Percentiles rank a stretch among this genome's conserved stretches.
phyloP scores from a whole-genome alignment of 1,140 invertebrate species.

The Tribolium castaneum region DNA sequence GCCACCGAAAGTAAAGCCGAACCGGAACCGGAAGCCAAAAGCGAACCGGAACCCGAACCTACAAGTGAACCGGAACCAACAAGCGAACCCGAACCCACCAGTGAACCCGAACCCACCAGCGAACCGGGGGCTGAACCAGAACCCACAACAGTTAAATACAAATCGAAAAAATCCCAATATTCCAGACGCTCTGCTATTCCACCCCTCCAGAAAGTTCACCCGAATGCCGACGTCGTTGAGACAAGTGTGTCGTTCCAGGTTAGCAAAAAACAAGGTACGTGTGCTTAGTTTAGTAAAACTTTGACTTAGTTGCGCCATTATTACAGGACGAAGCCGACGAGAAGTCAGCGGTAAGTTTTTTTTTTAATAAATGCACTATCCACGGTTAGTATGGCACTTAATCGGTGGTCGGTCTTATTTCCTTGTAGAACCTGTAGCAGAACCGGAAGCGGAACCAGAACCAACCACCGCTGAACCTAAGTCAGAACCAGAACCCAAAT shows the following conservation, averaged over 20 bases:
- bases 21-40: constrained; percentile 59
- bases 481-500: constrained; percentile 61
- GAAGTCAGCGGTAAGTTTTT: constrained; percentile 20
- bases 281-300: constrained; percentile 10
- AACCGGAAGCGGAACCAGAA: constrained; percentile 46
- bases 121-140: constrained; percentile 45
- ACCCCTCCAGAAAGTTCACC: constrained; percentile 41
- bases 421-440: constrained; percentile 62
- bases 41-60: constrained; percentile 62
- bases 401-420: constrained; percentile 68
- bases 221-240: constrained; percentile 66
- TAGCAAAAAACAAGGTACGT: constrained; percentile 68
- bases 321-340: constrained; percentile 25
- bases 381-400: constrained; percentile 19
- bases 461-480: constrained; percentile 59
- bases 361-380: not conserved
- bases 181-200: constrained; percentile 63
- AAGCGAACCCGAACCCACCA: constrained; percentile 60
- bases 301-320: not conserved
- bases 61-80: constrained; percentile 62
- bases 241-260: constrained; percentile 72
- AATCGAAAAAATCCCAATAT: constrained; percentile 61
- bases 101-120: constrained; percentile 62
- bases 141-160: constrained; percentile 53
- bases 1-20: constrained; percentile 52